phyloP scores from a whole-genome alignment of 2,113 vertebrate genomes.

The Dicerorhinus sumatrensis region DNA sequence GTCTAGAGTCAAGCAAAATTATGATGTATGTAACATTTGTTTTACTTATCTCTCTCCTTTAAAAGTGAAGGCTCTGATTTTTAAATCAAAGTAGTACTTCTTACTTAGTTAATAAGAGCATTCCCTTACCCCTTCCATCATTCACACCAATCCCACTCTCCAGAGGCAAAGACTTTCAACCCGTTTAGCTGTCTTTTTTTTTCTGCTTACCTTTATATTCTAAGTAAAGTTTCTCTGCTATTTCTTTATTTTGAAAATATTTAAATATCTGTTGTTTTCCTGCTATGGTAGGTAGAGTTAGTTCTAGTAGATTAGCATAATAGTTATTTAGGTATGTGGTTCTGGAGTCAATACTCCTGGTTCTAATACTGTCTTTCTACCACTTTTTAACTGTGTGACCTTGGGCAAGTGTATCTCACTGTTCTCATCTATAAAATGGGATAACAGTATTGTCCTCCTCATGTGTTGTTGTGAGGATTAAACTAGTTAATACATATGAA shows the following conservation, averaged over 20 bases:
- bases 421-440: neutral
- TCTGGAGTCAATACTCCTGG: neutral
- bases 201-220: neutral
- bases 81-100: neutral
- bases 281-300: neutral
- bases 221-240: neutral
- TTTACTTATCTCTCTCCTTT: neutral
- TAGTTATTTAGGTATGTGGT: neutral
- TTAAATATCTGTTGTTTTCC: neutral
- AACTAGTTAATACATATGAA: neutral
- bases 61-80: neutral
- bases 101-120: neutral
- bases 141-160: neutral
- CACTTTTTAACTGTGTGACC: neutral
- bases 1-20: neutral
- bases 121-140: neutral
- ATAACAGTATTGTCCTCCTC: neutral
- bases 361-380: neutral
- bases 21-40: neutral
- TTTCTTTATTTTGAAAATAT: neutral
- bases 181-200: neutral
- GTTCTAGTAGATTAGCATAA: neutral
- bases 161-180: neutral
- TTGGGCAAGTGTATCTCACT: neutral
- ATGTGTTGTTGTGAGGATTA: neutral